Base-by-base conservation (phyloP, 2,888 invertebrate species). In the Trachelus troglodyta region DNA sequence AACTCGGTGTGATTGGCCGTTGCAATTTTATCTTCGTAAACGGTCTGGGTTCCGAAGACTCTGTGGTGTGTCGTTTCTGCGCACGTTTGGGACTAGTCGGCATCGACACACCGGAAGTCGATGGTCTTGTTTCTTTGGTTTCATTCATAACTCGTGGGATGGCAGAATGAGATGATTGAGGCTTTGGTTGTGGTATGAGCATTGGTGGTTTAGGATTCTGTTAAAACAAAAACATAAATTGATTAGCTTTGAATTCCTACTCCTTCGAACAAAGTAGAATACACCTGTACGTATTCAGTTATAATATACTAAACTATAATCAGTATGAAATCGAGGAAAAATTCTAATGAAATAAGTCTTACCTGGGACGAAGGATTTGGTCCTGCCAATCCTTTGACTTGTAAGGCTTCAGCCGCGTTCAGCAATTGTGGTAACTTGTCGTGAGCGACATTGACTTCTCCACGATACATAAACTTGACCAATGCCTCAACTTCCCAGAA, bases 391-490 rank as follows among this genome's bases (percentile, higher is more conserved):
- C 97, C 97, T 87, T 96, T 94, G 80, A 97, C 96, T 89, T 97
- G 96, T 85, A 97, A 90, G 30, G 96, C 95, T 88, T 97, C 97
- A 0, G 97, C 97, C 0, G 96, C 96, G 87, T 95, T 95, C 12
- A 97, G 92, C n/a, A 97, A 91, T 83, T 96, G 95, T 56, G 96
- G 95, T 76, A 97, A 92, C 80, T 97, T 96, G 78, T 97, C 96
- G 86, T 97, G 97, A 4, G 96, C 96, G 0, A 97, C 96, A 88
- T 96, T 97, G 56, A 97, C 97, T 90, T 97, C 97, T 0, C 97
- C 97, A 88, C 96, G 96, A 91, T 97, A 97, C 97, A 97, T 97
- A 89, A 97, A 97, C 92, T 97, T 97, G 68, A 97, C 96, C 73
- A 97, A 92, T 0, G 96, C 96, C 87, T 97, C 96, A 92, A 97